Evolutionary conservation across 2,113 vertebrate genomes (phyloP), one percentile per base, ranked within the genome.

Genomic region (Gymnarchus niloticus): DNA sequence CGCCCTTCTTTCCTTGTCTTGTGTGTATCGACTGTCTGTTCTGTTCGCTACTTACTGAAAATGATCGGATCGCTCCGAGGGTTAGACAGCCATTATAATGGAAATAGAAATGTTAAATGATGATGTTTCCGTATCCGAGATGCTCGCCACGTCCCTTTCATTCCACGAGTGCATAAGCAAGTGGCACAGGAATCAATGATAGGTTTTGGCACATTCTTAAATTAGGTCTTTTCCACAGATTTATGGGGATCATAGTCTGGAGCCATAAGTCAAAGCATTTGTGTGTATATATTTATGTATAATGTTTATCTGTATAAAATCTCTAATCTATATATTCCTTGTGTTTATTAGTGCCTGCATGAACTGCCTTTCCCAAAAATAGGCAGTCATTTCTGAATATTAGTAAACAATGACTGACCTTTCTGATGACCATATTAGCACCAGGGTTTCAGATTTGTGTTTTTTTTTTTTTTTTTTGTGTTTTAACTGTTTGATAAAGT

Each of bases 101-200:
- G 84, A 88, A 85, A 52, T 87, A 80, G 85, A 61, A 77, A 41
- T 88, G 83, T 88, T 83, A 86, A 87, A 85, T 85, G 80, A 86
- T 86, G 65, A 82, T 57, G 86, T 52, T 89, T 87, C 61, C 65
- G 76, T 80, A 83, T 84, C 59, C 83, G 25, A 33, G 56, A 48
- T 65, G 19, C 56, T 85, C 4, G 28, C 41, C n/a, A 65, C 49
- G 65, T 28, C 56, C 49, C 48, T 85, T 85, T 85, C 51, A 76
- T 85, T 25, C 84, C n/a, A 8, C 33, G 5, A 56, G 49, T 51
- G 61, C 33, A 21, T 37, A 51, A 52, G 44, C 25, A 12, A 21
- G 14, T 14, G 0, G 28, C 83, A 23, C 1, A 3, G 7, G 48
- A 46, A 54, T 77, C 52, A 76, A 23, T 56, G 52, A 52, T 17